Percentiles rank a stretch among this genome's conserved stretches.
Evolutionary conservation across 2,888 invertebrate species (phyloP).

Genomic region (Netelia melanura): DNA sequence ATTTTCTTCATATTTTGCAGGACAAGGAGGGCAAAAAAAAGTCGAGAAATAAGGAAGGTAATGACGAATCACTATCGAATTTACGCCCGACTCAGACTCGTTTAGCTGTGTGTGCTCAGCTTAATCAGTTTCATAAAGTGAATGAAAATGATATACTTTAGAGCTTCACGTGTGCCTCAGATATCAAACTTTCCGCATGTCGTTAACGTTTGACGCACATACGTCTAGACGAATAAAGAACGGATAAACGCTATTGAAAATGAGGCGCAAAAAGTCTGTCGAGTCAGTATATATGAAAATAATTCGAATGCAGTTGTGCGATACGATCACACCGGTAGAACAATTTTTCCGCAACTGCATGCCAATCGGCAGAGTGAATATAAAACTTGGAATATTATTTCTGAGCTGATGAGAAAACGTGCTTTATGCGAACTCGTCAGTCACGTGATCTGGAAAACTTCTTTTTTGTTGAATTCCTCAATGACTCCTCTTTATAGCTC

Average conservation of each 20-base stretch:
- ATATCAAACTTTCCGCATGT: background rate
- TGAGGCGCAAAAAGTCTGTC: constrained; percentile 5
- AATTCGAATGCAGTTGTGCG: constrained; percentile 30
- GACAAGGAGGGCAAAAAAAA: constrained; percentile 95
- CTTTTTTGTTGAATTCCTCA: background rate
- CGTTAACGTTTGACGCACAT: background rate
- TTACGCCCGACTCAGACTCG: constrained; percentile 24
- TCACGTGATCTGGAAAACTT: constrained; percentile 2
- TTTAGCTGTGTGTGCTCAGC: background rate
- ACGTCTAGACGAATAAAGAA: background rate
- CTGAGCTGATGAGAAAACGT: constrained; percentile 17
- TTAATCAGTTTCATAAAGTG: constrained; percentile 18
- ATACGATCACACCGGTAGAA: background rate
- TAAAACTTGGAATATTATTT: constrained; percentile 37
- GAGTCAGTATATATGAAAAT: constrained; percentile 29
- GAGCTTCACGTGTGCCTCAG: background rate
- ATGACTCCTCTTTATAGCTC: constrained; percentile 8
- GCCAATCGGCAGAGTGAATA: constrained; percentile 3
- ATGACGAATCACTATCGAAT: constrained; percentile 52
- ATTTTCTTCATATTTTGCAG: constrained; percentile 86
- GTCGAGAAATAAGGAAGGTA: constrained; percentile 96
- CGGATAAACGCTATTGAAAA: background rate
- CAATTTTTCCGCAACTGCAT: constrained; percentile 8
- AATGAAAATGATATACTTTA: background rate
- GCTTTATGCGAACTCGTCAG: constrained; percentile 10